These are phyloP conservation scores for Torymus texanus DNA, from an alignment of 2,888 invertebrate species.

Conservation along the genomic window DNA sequence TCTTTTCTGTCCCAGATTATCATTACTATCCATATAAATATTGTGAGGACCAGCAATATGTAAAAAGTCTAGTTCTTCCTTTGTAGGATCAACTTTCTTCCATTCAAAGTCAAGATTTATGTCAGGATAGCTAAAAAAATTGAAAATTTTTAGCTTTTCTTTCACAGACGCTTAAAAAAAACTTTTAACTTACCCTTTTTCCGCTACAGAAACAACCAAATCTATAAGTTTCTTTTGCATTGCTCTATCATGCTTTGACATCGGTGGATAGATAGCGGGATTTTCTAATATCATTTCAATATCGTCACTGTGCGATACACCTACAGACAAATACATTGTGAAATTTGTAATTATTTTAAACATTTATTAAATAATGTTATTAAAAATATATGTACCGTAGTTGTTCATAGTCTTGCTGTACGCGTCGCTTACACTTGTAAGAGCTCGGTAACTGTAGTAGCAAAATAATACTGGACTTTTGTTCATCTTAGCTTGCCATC, in stretches of 20 bases:
- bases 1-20: constrained; percentile 77
- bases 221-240: constrained; percentile 77
- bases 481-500: constrained; percentile 78
- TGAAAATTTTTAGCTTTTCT: too few species aligned
- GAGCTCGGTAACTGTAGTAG: constrained; percentile 78
- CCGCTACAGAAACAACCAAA: constrained; percentile 77
- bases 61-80: constrained; percentile 76
- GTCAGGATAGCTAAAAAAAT: constrained; percentile 51
- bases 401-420: constrained; percentile 70
- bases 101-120: constrained; percentile 73
- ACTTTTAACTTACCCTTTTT: constrained; percentile 75
- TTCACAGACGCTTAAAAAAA: too few species aligned
- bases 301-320: constrained; percentile 44
- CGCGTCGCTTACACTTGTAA: neutral
- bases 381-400: constrained; percentile 76
- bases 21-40: constrained; percentile 74
- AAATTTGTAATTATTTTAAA: neutral
- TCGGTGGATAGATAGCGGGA: constrained; percentile 76
- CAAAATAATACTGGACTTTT: constrained; percentile 81
- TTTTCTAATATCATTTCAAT: constrained; percentile 77
- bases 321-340: neutral
- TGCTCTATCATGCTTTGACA: constrained; percentile 73
- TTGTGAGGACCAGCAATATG: constrained; percentile 76
- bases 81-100: constrained; percentile 75
- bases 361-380: neutral